These are phyloP conservation scores for Plebejus argus DNA, from an alignment of 2,888 invertebrate genomes.

Conservation along the genomic window DNA sequence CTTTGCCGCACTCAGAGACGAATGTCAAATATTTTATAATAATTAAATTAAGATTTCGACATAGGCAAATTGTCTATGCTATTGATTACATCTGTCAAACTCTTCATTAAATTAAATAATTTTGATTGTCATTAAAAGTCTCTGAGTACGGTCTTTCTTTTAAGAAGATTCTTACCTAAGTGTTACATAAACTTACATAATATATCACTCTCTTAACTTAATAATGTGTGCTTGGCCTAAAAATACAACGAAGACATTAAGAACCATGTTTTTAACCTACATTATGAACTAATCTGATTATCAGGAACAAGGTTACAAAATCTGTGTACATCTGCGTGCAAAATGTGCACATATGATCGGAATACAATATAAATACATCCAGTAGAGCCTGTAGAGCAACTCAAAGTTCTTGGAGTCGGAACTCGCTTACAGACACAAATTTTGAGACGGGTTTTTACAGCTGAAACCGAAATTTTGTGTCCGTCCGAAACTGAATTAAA, in stretches of 20 bases:
- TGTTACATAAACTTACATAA: background rate
- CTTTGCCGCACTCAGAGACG: too few relatives aligned
- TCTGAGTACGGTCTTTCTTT: too few relatives aligned
- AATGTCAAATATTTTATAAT: too few relatives aligned
- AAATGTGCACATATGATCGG: conserved; percentile 51
- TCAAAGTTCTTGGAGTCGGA: background rate
- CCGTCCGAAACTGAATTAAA: background rate
- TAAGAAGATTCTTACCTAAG: background rate
- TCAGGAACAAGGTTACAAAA: conserved; percentile 27
- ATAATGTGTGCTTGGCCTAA: background rate
- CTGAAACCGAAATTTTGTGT: background rate
- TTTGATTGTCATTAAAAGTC: too few relatives aligned
- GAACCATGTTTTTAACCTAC: background rate
- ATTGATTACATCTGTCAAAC: too few relatives aligned
- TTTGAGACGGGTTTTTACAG: background rate
- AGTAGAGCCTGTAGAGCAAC: background rate
- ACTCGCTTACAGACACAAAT: background rate
- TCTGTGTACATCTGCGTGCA: conserved; percentile 60
- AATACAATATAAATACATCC: conserved; percentile 48
- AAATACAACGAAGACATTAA: background rate
- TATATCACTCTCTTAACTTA: background rate
- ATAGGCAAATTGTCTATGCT: too few relatives aligned
- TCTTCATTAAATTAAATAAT: too few relatives aligned
- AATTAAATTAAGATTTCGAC: too few relatives aligned
- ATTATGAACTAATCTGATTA: background rate